Conservation (phyloP, 2,113 vertebrate genomes). For the Hyperoodon ampullatus region DNA sequence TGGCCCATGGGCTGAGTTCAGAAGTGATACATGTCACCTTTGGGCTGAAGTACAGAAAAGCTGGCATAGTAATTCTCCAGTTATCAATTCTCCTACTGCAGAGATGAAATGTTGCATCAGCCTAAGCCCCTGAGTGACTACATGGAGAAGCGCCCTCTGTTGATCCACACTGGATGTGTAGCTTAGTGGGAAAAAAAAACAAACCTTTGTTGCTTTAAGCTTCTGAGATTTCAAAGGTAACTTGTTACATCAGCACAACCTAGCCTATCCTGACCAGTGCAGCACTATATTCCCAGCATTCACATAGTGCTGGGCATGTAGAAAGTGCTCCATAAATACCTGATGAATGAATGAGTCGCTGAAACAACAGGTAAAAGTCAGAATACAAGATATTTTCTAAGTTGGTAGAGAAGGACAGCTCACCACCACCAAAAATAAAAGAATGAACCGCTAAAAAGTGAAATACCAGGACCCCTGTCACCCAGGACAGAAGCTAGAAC, state of each 20-base stretch:
- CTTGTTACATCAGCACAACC: background rate
- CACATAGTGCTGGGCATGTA: background rate
- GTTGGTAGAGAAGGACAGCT: background rate
- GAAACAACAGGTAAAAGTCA: background rate
- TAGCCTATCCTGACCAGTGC: background rate
- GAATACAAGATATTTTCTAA: background rate
- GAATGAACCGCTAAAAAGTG: background rate
- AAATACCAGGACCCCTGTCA: background rate
- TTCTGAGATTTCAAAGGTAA: constrained; percentile 16
- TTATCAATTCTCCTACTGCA: background rate
- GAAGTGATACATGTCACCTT: too few relatives aligned
- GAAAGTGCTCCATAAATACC: background rate
- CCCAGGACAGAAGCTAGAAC: background rate
- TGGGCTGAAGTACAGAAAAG: too few relatives aligned
- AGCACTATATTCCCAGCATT: background rate
- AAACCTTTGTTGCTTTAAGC: background rate
- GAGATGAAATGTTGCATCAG: background rate
- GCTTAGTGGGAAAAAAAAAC: background rate
- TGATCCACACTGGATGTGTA: background rate
- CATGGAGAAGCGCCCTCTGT: background rate
- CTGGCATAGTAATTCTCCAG: background rate
- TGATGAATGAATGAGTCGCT: background rate
- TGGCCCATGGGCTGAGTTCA: background rate
- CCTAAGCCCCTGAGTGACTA: background rate
- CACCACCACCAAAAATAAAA: background rate